Percentiles rank a stretch among this genome's conserved stretches.
phyloP scores from a whole-genome alignment of 2,797 vertebrate species.

The Thalassophryne amazonica region DNA sequence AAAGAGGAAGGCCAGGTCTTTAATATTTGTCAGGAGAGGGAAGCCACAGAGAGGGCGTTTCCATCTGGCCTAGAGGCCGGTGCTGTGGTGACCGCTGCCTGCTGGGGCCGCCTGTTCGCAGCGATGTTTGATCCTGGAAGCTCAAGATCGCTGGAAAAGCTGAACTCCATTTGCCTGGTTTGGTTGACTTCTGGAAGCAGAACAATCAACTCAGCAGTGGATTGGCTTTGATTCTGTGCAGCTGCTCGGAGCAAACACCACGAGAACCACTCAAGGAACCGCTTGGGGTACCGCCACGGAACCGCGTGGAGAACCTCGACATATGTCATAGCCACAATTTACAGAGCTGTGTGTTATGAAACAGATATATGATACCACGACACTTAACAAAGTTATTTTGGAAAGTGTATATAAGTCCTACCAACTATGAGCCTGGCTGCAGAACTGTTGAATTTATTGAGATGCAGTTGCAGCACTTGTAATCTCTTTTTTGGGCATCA shows the following conservation, averaged over 20 bases:
- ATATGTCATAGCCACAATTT: slow-evolving; percentile 82
- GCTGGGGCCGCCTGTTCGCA: slow-evolving; percentile 62
- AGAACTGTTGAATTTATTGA: slow-evolving; percentile 43
- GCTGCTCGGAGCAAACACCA: slow-evolving; percentile 67
- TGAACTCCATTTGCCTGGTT: slow-evolving; percentile 69
- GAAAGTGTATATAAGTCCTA: slow-evolving; percentile 57
- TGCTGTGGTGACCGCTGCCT: slow-evolving; percentile 70
- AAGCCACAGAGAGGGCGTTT: slow-evolving; percentile 83
- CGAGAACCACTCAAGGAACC: slow-evolving; percentile 70
- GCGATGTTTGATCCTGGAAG: slow-evolving; percentile 74
- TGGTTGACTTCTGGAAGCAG: slow-evolving; percentile 77
- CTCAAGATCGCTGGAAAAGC: slow-evolving; percentile 72
- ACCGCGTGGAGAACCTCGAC: slow-evolving; percentile 73
- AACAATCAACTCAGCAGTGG: slow-evolving; percentile 72
- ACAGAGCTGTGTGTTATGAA: slow-evolving; percentile 79
- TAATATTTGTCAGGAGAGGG: slow-evolving; percentile 82
- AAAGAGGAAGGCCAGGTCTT: slow-evolving; percentile 78
- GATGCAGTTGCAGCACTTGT: slow-evolving; percentile 1
- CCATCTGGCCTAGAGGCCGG: slow-evolving; percentile 71
- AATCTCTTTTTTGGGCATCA: slow-evolving; percentile 4
- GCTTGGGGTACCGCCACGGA: slow-evolving; percentile 63
- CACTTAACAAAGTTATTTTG: slow-evolving; percentile 79
- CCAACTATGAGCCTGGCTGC: slow-evolving; percentile 38
- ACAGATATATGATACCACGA: slow-evolving; percentile 75
- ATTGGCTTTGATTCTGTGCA: slow-evolving; percentile 63